Conservation (phyloP, 2,113 vertebrate species). For the Mixornis gularis region DNA sequence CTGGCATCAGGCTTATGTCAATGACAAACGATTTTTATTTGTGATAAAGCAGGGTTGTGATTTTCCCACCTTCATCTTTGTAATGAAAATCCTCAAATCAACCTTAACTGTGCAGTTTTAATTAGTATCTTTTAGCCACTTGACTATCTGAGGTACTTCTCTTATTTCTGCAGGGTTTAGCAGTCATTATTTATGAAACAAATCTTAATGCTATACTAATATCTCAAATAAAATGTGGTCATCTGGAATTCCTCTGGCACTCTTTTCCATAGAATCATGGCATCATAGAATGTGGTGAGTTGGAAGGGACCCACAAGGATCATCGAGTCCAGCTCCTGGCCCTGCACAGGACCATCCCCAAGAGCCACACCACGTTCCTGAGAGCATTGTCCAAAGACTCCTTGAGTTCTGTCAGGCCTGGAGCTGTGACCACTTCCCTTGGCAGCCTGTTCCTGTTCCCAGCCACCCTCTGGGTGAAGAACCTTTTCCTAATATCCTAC, state of each 20-base stretch:
- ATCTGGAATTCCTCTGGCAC: background rate
- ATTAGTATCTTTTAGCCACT: background rate
- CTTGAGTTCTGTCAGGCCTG: background rate
- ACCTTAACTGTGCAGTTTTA: background rate
- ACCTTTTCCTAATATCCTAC: background rate
- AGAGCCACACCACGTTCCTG: background rate
- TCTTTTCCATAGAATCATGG: background rate
- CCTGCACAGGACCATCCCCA: background rate
- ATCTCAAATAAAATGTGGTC: background rate
- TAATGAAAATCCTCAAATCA: background rate
- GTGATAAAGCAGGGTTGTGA: background rate
- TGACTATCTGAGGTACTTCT: background rate
- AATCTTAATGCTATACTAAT: background rate
- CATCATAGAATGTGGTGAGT: background rate
- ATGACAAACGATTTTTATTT: background rate
- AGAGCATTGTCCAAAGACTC: rapidly evolving
- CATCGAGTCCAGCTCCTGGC: rapidly evolving
- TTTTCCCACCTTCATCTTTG: background rate
- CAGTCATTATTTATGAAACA: background rate
- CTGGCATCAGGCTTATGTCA: background rate
- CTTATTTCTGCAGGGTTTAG: background rate
- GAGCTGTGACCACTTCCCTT: background rate
- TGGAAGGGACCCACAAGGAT: background rate
- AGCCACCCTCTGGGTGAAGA: background rate
- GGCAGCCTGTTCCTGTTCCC: background rate